phyloP scores from a whole-genome alignment of 1,140 invertebrate species.

The Sycophila sp. region DNA sequence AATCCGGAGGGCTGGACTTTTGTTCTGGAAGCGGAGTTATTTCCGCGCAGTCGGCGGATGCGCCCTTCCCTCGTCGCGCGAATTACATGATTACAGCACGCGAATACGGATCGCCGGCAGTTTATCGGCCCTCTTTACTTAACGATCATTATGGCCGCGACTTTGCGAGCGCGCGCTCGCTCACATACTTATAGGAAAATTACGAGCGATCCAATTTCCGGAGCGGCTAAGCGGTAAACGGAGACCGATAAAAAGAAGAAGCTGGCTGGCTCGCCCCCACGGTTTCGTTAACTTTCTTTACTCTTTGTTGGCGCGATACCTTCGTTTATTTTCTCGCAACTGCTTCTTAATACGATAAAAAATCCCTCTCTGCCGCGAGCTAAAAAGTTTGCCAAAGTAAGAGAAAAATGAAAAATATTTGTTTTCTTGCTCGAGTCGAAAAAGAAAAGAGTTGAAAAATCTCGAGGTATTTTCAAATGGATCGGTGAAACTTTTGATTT shows the following conservation, averaged over 20 bases:
- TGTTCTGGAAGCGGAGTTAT: slow-evolving; percentile 5
- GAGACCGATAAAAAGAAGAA: background rate
- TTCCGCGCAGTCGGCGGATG: slow-evolving; percentile 25
- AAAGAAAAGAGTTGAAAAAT: background rate
- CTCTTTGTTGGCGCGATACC: slow-evolving; percentile 10
- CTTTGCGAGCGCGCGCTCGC: slow-evolving; percentile 46
- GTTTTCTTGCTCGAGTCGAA: background rate
- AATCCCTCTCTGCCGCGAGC: background rate
- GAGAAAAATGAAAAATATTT: background rate
- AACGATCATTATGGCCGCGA: slow-evolving; percentile 52
- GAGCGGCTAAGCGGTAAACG: background rate
- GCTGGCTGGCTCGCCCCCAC: background rate
- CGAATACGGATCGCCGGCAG: slow-evolving; percentile 38
- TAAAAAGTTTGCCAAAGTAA: background rate
- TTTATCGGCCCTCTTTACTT: slow-evolving; percentile 53
- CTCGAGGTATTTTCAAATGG: background rate
- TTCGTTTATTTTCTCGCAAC: slow-evolving; percentile 4
- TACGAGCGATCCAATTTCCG: slow-evolving; percentile 54
- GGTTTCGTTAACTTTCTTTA: background rate
- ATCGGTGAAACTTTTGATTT: background rate
- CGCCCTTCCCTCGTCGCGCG: slow-evolving; percentile 41
- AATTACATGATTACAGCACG: slow-evolving; percentile 51
- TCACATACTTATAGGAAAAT: slow-evolving; percentile 48
- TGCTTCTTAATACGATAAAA: too few species aligned
- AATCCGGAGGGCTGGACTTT: too few species aligned